These are phyloP conservation scores for Agonopterix alstromeriana DNA, from an alignment of 2,888 invertebrate species.

Conservation along the genomic window DNA sequence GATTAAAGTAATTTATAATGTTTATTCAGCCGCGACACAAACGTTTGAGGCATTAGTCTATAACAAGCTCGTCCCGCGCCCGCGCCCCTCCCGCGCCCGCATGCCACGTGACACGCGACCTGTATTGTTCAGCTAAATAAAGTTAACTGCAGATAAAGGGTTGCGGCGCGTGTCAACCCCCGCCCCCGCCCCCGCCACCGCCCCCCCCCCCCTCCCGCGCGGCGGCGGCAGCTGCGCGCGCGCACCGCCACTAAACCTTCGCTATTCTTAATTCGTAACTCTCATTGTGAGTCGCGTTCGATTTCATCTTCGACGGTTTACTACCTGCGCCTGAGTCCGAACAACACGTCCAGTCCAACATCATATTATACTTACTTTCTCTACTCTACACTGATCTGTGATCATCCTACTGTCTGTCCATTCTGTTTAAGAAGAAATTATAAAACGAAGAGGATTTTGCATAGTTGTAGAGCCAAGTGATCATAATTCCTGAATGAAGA, in stretches of 20 bases:
- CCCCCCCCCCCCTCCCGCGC: too few species aligned
- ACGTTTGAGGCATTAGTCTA: slow-evolving; percentile 18
- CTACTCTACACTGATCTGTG: too few species aligned
- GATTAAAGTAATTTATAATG: slow-evolving; percentile 62
- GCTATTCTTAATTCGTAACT: too few species aligned
- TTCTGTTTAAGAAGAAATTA: too few species aligned
- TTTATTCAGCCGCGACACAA: slow-evolving; percentile 41
- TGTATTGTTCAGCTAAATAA: background rate
- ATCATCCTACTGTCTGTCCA: too few species aligned
- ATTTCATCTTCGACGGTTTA: slow-evolving; percentile 2
- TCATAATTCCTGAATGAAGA: too few species aligned
- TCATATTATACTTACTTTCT: too few species aligned
- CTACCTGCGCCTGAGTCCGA: slow-evolving; percentile 4
- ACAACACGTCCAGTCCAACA: too few species aligned
- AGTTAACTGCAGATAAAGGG: slow-evolving; percentile 2
- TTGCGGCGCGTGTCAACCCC: slow-evolving; percentile 10
- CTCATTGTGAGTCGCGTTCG: too few species aligned
- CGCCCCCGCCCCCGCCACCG: background rate
- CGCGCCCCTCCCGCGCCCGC: slow-evolving; percentile 6
- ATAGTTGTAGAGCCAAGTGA: too few species aligned
- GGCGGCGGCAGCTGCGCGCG: background rate
- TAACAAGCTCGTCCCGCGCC: slow-evolving; percentile 4
- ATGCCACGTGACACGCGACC: background rate
- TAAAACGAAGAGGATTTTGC: too few species aligned
- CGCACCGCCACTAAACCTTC: background rate